Percentiles rank a stretch among this genome's conserved stretches.
Conservation (phyloP, 2,888 invertebrate species). For the Spicauda simplicius region DNA sequence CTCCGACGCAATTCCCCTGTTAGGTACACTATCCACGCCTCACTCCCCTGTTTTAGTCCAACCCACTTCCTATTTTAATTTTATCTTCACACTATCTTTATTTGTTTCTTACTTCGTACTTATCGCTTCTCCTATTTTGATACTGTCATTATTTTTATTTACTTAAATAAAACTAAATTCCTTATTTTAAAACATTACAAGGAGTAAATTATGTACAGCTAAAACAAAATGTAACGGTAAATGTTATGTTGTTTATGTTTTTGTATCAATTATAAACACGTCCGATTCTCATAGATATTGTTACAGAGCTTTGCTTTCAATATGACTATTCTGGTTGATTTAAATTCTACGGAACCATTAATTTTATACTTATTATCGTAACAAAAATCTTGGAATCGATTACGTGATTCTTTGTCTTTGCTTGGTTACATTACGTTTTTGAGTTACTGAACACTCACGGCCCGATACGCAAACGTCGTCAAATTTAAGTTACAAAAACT, state of each 20-base stretch:
- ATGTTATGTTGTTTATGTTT: conserved; percentile 31
- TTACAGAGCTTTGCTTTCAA: conserved; percentile 40
- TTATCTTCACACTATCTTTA: conserved; percentile 56
- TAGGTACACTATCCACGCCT: conserved; percentile 92
- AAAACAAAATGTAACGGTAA: conserved; percentile 30
- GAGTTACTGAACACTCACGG: conserved; percentile 5
- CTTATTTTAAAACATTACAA: conserved; percentile 82
- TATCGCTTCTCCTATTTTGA: conserved; percentile 49
- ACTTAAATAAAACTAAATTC: conserved; percentile 59
- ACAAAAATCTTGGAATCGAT: conserved; percentile 76
- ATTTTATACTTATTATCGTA: conserved; percentile 34
- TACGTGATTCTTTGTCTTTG: conserved; percentile 56
- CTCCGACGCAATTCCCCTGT: conserved; percentile 99
- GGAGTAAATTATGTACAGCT: conserved; percentile 75
- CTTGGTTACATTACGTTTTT: conserved; percentile 42
- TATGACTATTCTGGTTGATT: conserved; percentile 19
- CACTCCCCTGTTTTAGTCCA: conserved; percentile 57
- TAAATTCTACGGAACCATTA: conserved; percentile 28
- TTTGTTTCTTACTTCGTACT: conserved; percentile 54
- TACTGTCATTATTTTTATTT: conserved; percentile 46
- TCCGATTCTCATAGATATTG: conserved; percentile 37
- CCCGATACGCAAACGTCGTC: conserved; percentile 8
- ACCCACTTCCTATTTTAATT: conserved; percentile 65
- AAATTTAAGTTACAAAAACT: conserved; percentile 7
- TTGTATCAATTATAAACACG: conserved; percentile 39